Evolutionary conservation across 2,888 invertebrate genomes (phyloP).

Genomic region (Eugnorisma glareosa): DNA sequence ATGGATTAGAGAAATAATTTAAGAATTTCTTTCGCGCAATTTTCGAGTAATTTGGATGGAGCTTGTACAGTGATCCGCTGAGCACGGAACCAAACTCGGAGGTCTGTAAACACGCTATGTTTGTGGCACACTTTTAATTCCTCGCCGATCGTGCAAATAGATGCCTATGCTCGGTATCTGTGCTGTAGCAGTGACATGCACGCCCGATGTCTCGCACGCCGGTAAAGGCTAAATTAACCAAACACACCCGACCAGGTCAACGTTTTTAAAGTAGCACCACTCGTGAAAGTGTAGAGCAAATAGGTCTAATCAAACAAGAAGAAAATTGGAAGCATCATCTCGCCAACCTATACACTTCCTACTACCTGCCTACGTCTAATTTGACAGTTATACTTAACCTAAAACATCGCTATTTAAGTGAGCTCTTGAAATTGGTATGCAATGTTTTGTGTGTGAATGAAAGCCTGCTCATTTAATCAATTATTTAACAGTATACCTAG

Average conservation of each 20-base stretch:
- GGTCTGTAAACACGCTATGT: slow-evolving; percentile 79
- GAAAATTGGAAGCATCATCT: slow-evolving; percentile 81
- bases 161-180: slow-evolving; percentile 68
- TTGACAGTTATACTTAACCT: slow-evolving; percentile 61
- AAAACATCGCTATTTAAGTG: slow-evolving; percentile 51
- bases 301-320: slow-evolving; percentile 85
- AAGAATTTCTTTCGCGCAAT: slow-evolving; percentile 72
- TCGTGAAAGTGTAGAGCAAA: slow-evolving; percentile 88
- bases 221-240: slow-evolving; percentile 82
- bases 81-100: slow-evolving; percentile 71
- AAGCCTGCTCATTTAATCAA: slow-evolving; percentile 12
- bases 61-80: slow-evolving; percentile 70
- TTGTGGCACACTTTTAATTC: slow-evolving; percentile 83
- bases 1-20: slow-evolving; percentile 72
- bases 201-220: slow-evolving; percentile 71
- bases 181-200: slow-evolving; percentile 69
- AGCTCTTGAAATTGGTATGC: slow-evolving; percentile 28
- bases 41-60: slow-evolving; percentile 74
- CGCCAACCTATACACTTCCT: slow-evolving; percentile 73
- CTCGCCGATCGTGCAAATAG: slow-evolving; percentile 78
- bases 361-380: slow-evolving; percentile 61
- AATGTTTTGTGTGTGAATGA: slow-evolving; percentile 10
- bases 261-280: slow-evolving; percentile 88
- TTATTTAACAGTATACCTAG: background rate
- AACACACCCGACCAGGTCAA: slow-evolving; percentile 85